These are phyloP conservation scores for Neodiprion fabricii DNA, from an alignment of 1,140 invertebrate genomes.

Conservation along the genomic window DNA sequence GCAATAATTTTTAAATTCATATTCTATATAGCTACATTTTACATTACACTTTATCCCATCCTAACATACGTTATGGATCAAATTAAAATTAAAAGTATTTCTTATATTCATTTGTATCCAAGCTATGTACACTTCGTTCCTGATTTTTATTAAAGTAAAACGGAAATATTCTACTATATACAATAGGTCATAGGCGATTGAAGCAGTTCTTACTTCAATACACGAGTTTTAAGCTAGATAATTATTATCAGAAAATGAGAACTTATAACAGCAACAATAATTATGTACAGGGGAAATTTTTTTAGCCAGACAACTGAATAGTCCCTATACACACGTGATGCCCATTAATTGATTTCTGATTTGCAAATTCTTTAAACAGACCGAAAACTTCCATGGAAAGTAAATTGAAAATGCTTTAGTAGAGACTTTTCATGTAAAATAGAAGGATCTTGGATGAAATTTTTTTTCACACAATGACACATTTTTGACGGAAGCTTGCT, in stretches of 20 bases:
- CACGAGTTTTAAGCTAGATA: slow-evolving; percentile 41
- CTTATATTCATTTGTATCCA: neutral
- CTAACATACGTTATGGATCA: slow-evolving; percentile 48
- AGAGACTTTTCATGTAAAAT: neutral
- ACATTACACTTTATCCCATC: slow-evolving; percentile 54
- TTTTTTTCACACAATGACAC: neutral
- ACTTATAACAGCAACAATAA: slow-evolving; percentile 12
- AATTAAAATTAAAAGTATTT: slow-evolving; percentile 40
- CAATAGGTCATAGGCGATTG: slow-evolving; percentile 39
- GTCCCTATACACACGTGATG: neutral
- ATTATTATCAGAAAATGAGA: slow-evolving; percentile 33
- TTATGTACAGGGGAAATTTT: slow-evolving; percentile 8
- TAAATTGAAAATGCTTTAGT: neutral
- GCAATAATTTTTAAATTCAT: slow-evolving; percentile 21
- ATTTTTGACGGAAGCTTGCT: neutral
- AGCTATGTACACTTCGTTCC: neutral
- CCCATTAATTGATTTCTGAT: neutral
- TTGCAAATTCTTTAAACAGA: neutral
- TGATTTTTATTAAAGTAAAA: slow-evolving; percentile 25
- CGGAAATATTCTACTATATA: slow-evolving; percentile 52
- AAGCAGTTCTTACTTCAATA: slow-evolving; percentile 39
- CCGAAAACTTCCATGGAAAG: neutral
- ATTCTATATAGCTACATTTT: slow-evolving; percentile 46
- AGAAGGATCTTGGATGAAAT: neutral
- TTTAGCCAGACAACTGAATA: neutral